Evolutionary conservation across 2,113 vertebrate genomes (phyloP), one percentile per base, ranked within the genome.

Genomic region (Pandion haliaetus): DNA sequence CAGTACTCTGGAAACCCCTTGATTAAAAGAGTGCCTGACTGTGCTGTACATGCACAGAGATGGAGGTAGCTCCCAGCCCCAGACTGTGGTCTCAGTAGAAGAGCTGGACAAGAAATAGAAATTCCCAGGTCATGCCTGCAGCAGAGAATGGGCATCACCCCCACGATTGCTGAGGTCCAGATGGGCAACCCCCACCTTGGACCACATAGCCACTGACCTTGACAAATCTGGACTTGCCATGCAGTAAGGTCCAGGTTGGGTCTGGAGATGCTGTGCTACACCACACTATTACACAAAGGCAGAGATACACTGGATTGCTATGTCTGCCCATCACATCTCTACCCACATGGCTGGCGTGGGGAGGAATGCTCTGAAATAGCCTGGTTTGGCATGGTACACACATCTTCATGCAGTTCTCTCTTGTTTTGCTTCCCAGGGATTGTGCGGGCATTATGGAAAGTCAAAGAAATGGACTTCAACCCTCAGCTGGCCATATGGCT

Each of bases 401-500:
- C 12, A 17, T 26, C 49, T n/a, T 14, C 58, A 29, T 4, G 16
- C 17, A 18, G 9, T 25, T 26, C 47, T 23, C 49, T 31, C 67
- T 26, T 19, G n/a, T 4, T 29, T 62, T 23, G 0, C 12, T 72
- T 79, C 82, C 32, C 19, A 55, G 47, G 42, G 57, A 24, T 45
- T 34, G 34, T 6, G 17, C 18, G n/a, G n/a, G 25, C n/a, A 12
- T 23, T 17, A 34, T 0, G 20, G 82, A 65, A 70, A 85, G 23
- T 8, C 29, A 59, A 45, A 82, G 17, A 71, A 74, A 47, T 31
- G 42, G 23, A 58, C 13, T 62, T 79, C 0, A 3, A 20, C 12
- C 8, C 57, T 28, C 44, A 47, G 0, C 7, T 32, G 2, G 20
- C 44, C 5, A 0, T 16, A 34, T 0, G 2, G 6, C 11, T 50